Conservation (phyloP, 64 coral and sea anemone species). For the Acropora yongei region DNA sequence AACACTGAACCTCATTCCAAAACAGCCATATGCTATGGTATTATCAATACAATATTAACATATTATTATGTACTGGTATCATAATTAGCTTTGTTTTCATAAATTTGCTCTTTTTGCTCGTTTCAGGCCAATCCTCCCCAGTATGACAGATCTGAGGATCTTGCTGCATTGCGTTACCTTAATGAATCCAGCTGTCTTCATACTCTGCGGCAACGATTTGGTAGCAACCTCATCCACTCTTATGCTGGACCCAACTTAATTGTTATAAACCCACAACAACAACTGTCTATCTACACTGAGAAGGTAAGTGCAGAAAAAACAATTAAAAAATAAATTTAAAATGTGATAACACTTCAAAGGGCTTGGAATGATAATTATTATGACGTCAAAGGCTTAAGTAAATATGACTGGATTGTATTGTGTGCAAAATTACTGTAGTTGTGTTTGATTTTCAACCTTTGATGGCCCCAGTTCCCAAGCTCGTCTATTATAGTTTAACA, state of each 20-base stretch:
- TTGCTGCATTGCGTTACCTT: constrained; percentile 91
- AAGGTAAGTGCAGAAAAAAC: constrained; percentile 52
- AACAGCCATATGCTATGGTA: no score
- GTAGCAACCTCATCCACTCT: constrained; percentile 92
- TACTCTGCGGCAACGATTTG: constrained; percentile 93
- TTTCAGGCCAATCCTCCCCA: constrained; percentile 93
- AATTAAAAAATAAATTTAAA: background rate
- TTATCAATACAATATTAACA: no score
- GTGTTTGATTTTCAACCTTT: no score
- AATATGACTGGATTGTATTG: no score
- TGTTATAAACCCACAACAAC: constrained; percentile 80
- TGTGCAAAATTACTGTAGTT: no score
- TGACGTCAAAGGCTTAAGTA: no score
- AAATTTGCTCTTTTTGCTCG: background rate
- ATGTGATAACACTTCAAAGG: background rate
- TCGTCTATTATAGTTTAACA: no score
- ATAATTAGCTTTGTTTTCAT: background rate
- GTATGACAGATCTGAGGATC: constrained; percentile 96
- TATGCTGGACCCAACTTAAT: constrained; percentile 95
- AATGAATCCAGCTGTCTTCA: constrained; percentile 98
- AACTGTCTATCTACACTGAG: constrained; percentile 90
- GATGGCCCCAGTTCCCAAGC: no score
- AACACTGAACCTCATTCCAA: no score
- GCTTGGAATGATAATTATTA: no score
- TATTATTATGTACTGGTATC: background rate